A percentile compares a stretch with the other conserved stretches of the same genome.
Conservation (phyloP, 2,888 invertebrate genomes). For the Mimumesa dahlbomi region DNA sequence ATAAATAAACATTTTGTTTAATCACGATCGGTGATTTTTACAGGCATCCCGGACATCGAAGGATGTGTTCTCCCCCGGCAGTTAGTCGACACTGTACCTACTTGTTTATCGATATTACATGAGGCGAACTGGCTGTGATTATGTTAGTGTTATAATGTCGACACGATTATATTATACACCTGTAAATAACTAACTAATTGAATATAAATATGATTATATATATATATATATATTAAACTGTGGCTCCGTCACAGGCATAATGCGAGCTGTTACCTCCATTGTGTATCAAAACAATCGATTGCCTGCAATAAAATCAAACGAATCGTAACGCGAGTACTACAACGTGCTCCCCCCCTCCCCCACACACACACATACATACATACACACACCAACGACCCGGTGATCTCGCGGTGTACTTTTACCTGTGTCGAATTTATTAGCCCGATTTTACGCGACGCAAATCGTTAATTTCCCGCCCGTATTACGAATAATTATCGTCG, state of each 20-base stretch:
- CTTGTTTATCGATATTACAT: conserved; percentile 69
- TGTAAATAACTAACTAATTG: conserved; percentile 56
- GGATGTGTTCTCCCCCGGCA: conserved; percentile 48
- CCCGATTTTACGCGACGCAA: conserved; percentile 3
- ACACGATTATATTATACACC: conserved; percentile 57
- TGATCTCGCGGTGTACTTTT: conserved; percentile 27
- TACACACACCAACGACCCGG: not conserved
- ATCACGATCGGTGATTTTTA: conserved; percentile 9
- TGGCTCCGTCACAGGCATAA: conserved; percentile 62
- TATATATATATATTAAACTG: conserved; percentile 48
- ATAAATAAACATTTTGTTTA: too few species aligned
- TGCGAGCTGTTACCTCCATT: conserved; percentile 59
- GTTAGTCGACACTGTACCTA: conserved; percentile 58
- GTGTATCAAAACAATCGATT: conserved; percentile 70
- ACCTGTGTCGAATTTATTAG: conserved; percentile 1
- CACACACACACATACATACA: too few species aligned
- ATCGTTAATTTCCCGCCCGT: conserved; percentile 2
- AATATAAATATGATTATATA: conserved; percentile 62
- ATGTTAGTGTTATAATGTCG: conserved; percentile 74
- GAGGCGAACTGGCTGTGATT: conserved; percentile 78
- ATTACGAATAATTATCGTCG: not conserved
- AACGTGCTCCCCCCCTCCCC: not conserved
- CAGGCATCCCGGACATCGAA: conserved; percentile 22
- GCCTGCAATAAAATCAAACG: conserved; percentile 66
- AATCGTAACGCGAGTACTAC: conserved; percentile 39